phyloP scores from a whole-genome alignment of 2,888 invertebrate genomes.

The Zele albiditarsus region DNA sequence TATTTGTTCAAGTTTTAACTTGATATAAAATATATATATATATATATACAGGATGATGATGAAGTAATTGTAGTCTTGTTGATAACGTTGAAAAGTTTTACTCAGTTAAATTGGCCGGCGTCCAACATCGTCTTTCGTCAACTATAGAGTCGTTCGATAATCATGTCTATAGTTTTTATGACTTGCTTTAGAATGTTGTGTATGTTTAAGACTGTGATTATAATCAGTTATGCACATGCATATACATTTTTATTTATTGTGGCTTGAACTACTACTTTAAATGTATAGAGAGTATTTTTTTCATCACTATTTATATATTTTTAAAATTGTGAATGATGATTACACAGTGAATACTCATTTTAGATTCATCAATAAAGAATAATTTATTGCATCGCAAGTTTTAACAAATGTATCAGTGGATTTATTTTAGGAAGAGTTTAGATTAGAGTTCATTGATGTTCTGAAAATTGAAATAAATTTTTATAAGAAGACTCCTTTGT shows the following conservation, averaged over 20 bases:
- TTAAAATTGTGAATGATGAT: too few relatives aligned
- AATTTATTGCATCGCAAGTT: too few relatives aligned
- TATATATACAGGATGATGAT: not conserved
- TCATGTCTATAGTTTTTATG: not conserved
- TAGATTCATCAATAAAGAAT: too few relatives aligned
- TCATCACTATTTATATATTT: too few relatives aligned
- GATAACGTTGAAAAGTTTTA: not conserved
- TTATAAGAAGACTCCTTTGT: too few relatives aligned
- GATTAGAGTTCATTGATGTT: too few relatives aligned
- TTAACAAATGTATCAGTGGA: too few relatives aligned
- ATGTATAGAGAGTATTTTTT: not conserved
- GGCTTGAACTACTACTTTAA: not conserved
- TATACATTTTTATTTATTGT: not conserved
- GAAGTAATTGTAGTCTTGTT: constrained; percentile 12
- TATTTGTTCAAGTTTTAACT: constrained; percentile 4
- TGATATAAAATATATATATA: not conserved
- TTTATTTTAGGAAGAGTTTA: too few relatives aligned
- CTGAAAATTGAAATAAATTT: too few relatives aligned
- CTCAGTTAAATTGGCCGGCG: not conserved
- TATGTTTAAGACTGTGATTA: not conserved
- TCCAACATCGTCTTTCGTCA: not conserved
- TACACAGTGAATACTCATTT: too few relatives aligned
- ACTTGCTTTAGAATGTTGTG: not conserved
- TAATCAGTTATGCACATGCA: not conserved
- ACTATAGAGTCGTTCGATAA: constrained; percentile 8